Conservation (phyloP, 2,113 vertebrate genomes). For the Microtus ochrogaster region DNA sequence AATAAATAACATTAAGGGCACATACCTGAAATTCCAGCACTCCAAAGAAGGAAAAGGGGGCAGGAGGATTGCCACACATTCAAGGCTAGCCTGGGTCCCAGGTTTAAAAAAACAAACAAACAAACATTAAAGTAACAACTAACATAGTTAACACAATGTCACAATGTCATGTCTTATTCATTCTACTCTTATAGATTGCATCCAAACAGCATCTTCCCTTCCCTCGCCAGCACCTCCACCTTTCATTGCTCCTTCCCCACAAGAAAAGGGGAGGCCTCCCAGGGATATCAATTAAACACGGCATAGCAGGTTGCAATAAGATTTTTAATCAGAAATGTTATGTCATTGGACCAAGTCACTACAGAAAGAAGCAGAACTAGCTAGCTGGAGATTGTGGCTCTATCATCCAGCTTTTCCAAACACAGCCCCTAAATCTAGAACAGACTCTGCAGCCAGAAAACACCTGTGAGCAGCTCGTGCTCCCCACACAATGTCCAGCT, state of each 20-base stretch:
- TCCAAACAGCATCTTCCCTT: background rate
- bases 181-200: background rate
- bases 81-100: background rate
- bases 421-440: background rate
- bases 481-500: background rate
- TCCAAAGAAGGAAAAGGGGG: background rate
- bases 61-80: background rate
- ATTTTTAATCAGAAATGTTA: constrained; percentile 21
- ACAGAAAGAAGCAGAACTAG: background rate
- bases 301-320: background rate
- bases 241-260: background rate
- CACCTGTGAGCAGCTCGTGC: accelerated
- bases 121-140: background rate
- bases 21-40: background rate
- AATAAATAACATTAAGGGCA: constrained; percentile 3
- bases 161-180: background rate
- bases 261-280: background rate
- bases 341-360: background rate
- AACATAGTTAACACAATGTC: background rate
- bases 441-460: background rate
- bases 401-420: background rate
- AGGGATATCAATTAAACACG: background rate
- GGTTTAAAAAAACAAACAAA: too few relatives aligned
- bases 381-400: background rate
- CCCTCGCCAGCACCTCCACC: background rate